phyloP scores from a whole-genome alignment of 2,797 vertebrate genomes.

The Chaetophractus vellerosus region DNA sequence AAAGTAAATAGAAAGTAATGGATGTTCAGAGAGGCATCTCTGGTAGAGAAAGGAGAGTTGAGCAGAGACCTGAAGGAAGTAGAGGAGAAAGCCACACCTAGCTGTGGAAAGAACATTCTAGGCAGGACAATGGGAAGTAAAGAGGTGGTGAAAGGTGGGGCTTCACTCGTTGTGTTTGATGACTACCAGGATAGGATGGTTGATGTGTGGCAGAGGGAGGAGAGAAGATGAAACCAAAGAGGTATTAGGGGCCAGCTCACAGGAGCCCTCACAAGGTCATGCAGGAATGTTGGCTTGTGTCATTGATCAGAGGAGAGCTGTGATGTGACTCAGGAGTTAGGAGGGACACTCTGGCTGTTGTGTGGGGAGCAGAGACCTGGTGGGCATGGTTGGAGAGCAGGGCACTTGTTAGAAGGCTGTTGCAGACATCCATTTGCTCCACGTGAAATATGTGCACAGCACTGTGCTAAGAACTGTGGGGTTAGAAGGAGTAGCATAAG shows the following conservation, averaged over 20 bases:
- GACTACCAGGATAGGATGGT: no score
- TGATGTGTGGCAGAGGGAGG: accelerated
- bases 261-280: no score
- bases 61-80: background rate
- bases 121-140: background rate
- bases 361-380: background rate
- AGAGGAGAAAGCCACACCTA: background rate
- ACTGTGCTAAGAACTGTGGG: background rate
- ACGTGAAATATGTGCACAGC: accelerated
- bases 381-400: no score
- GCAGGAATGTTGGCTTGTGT: background rate
- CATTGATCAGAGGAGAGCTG: background rate
- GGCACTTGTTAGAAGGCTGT: background rate
- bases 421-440: no score
- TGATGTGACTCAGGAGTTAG: background rate
- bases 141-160: background rate
- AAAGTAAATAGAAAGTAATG: background rate
- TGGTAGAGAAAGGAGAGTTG: background rate
- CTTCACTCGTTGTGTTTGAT: no score
- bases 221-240: background rate
- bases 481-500: background rate
- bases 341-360: background rate
- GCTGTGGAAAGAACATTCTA: background rate
- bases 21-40: background rate
- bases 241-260: background rate